These are phyloP conservation scores for Dasysyrphus tricinctus DNA, from an alignment of 2,888 invertebrate species.

Conservation along the genomic window DNA sequence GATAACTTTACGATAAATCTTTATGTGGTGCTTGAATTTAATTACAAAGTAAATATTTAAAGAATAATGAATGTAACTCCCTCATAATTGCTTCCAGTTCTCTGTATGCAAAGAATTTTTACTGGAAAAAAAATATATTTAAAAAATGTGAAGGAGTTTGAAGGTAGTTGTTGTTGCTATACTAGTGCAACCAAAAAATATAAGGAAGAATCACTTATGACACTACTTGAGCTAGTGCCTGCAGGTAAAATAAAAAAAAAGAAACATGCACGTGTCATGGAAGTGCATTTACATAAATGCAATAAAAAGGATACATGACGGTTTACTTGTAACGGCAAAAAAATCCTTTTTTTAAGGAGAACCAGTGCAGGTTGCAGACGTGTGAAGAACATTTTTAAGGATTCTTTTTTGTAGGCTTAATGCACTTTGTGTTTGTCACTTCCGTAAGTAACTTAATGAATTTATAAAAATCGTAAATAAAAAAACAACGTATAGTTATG, in stretches of 20 bases:
- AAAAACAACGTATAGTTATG: too few relatives aligned
- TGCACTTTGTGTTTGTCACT: background rate
- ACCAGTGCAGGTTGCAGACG: background rate
- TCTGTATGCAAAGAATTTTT: slow-evolving; percentile 11
- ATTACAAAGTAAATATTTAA: slow-evolving; percentile 46
- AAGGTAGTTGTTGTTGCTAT: background rate
- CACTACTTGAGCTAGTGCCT: background rate
- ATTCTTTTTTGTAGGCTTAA: too few relatives aligned
- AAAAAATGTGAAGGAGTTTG: background rate
- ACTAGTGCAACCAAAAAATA: background rate
- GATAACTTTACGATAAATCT: background rate
- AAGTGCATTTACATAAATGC: slow-evolving; percentile 6
- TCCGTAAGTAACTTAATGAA: background rate
- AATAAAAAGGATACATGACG: background rate
- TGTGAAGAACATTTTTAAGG: background rate
- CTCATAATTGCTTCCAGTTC: slow-evolving; percentile 24
- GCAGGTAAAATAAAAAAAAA: slow-evolving; percentile 20
- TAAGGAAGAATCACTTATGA: slow-evolving; percentile 38
- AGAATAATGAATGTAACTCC: background rate
- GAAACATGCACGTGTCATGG: slow-evolving; percentile 46
- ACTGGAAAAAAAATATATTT: background rate
- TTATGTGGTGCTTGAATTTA: slow-evolving; percentile 26
- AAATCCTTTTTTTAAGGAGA: background rate
- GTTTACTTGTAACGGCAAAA: background rate
- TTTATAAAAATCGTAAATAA: too few relatives aligned